phyloP scores from a whole-genome alignment of 2,888 invertebrate genomes.

The Pammene fasciana region DNA sequence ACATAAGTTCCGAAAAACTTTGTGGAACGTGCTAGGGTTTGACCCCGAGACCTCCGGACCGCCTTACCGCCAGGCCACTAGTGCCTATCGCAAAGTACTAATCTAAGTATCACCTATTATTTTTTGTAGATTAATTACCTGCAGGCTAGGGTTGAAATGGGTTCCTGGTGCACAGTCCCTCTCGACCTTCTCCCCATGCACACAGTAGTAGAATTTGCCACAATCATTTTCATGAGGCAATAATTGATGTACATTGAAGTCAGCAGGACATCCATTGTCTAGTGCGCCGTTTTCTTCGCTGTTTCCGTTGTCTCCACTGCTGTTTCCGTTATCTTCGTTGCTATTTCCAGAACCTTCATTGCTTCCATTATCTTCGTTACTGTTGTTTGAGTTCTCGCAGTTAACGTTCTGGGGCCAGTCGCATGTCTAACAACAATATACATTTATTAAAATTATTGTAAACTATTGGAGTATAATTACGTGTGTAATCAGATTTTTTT shows the following conservation, averaged over 20 bases:
- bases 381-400: conserved; percentile 28
- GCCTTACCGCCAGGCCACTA: too few species aligned
- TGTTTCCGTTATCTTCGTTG: too few species aligned
- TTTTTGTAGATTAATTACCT: conserved; percentile 26
- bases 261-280: conserved; percentile 48
- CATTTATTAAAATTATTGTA: too few species aligned
- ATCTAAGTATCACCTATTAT: too few species aligned
- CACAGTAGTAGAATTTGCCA: conserved; percentile 52
- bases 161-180: conserved; percentile 26
- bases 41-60: too few species aligned
- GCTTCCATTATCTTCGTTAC: neutral
- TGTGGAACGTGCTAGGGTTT: too few species aligned
- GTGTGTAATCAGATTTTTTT: too few species aligned
- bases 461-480: too few species aligned
- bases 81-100: too few species aligned
- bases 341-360: too few species aligned
- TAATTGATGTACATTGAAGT: conserved; percentile 45
- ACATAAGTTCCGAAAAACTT: too few species aligned
- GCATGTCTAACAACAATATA: conserved; percentile 45
- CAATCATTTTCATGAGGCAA: conserved; percentile 51
- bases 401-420: conserved; percentile 49
- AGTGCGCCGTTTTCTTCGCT: conserved; percentile 28
- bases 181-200: conserved; percentile 45
- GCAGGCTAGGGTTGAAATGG: conserved; percentile 40
- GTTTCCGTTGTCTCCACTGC: neutral